Evolutionary conservation across 2,797 vertebrate species (phyloP).

Genomic region (Dryobates pubescens): DNA sequence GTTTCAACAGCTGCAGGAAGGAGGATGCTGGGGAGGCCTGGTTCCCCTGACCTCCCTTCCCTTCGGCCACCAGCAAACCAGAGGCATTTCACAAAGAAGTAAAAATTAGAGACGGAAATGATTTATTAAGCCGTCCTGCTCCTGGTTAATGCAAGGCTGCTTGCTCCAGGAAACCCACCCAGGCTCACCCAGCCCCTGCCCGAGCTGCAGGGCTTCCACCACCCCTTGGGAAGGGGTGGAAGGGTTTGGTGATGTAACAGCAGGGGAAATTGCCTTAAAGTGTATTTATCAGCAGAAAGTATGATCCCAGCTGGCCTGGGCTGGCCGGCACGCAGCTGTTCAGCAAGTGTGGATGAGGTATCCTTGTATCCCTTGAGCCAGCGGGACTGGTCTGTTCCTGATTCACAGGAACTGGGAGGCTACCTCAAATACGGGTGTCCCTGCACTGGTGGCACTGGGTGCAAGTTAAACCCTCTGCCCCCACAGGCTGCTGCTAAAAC

Average conservation of each 20-base stretch:
- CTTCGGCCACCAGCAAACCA: not conserved
- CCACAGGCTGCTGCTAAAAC: not conserved
- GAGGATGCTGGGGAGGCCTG: slow-evolving; percentile 49
- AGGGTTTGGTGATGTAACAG: not conserved
- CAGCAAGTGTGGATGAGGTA: fast-evolving
- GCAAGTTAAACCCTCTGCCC: not conserved
- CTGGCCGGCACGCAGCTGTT: not conserved
- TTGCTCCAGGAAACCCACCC: slow-evolving; percentile 32
- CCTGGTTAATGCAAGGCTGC: not conserved
- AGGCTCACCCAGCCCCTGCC: not conserved
- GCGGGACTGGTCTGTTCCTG: not conserved
- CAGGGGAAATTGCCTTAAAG: not conserved
- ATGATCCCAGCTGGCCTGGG: not conserved
- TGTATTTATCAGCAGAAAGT: not conserved
- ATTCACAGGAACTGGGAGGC: not conserved
- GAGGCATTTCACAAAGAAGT: not conserved
- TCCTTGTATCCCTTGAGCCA: not conserved
- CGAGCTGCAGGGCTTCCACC: slow-evolving; percentile 6
- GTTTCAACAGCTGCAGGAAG: slow-evolving; percentile 73
- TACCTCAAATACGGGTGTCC: not conserved
- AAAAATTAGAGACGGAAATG: slow-evolving; percentile 56
- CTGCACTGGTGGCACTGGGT: fast-evolving
- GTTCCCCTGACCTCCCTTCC: slow-evolving; percentile 63
- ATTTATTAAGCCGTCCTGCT: slow-evolving; percentile 60
- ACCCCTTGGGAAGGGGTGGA: not conserved